Conservation (phyloP, 2,113 vertebrate species). For the Anguilla rostrata region DNA sequence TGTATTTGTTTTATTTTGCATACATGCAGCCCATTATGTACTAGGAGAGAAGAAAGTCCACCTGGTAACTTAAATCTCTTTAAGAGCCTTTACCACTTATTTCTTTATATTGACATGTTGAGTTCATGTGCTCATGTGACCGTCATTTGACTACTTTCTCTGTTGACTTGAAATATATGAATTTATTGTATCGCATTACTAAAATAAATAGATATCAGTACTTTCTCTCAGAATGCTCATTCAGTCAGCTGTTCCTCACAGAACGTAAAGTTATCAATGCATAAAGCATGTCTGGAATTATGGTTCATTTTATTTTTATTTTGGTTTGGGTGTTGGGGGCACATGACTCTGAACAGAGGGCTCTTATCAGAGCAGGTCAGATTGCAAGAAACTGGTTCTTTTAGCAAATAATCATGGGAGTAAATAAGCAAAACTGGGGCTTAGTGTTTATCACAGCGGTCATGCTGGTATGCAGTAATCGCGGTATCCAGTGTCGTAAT, state of each 20-base stretch:
- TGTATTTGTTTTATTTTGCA: constrained; percentile 19
- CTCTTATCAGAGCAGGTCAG: neutral
- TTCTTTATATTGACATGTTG: constrained; percentile 8
- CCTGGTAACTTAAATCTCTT: neutral
- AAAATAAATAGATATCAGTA: constrained; percentile 24
- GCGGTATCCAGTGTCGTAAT: neutral
- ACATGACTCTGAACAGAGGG: too few relatives aligned
- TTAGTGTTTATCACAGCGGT: neutral
- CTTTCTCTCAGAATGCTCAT: neutral
- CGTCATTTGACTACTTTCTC: constrained; percentile 21
- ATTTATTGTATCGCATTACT: constrained; percentile 3
- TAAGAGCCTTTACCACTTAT: constrained; percentile 5
- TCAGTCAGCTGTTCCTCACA: neutral
- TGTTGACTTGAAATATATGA: constrained; percentile 20
- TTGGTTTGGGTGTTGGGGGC: too few relatives aligned
- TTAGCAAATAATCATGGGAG: neutral
- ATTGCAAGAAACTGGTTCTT: neutral
- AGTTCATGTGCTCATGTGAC: constrained; percentile 1
- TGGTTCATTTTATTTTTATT: neutral
- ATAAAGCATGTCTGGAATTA: neutral
- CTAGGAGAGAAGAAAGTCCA: constrained; percentile 10
- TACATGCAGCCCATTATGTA: constrained; percentile 1
- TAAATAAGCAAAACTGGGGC: neutral
- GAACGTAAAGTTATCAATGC: neutral
- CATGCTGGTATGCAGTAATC: neutral